phyloP scores from a whole-genome alignment of 2,797 vertebrate genomes.

The Microcaecilia unicolor region DNA sequence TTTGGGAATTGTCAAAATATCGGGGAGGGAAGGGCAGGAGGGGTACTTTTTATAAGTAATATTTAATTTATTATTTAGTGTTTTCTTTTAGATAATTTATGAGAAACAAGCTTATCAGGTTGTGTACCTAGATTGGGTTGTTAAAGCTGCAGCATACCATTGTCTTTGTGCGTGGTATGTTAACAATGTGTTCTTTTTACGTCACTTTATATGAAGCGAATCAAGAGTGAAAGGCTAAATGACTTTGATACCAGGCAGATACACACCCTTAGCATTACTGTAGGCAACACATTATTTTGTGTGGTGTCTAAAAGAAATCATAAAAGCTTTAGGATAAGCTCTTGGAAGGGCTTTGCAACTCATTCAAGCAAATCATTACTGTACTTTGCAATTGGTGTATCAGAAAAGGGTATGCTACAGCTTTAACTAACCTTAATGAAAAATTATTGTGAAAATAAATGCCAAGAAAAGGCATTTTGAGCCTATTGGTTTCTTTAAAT shows the following conservation, averaged over 20 bases:
- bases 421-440: conserved; percentile 52
- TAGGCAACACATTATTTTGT: too few relatives aligned
- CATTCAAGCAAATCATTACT: conserved; percentile 14
- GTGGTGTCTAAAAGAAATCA: too few relatives aligned
- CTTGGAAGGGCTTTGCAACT: conserved; percentile 33
- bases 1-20: conserved; percentile 35
- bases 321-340: too few relatives aligned
- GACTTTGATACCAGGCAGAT: neutral
- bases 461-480: conserved; percentile 50
- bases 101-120: conserved; percentile 48
- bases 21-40: conserved; percentile 31
- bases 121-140: conserved; percentile 52
- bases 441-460: conserved; percentile 38
- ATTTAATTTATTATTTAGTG: conserved; percentile 88
- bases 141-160: conserved; percentile 51
- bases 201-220: neutral
- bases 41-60: conserved; percentile 75
- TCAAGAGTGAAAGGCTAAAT: conserved; percentile 3
- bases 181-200: neutral
- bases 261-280: neutral
- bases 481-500: conserved; percentile 59
- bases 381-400: conserved; percentile 30
- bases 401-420: conserved; percentile 45
- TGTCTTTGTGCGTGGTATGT: neutral
- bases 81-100: conserved; percentile 77